Conservation (phyloP, 2,888 invertebrate species). For the Tachina lurida region DNA sequence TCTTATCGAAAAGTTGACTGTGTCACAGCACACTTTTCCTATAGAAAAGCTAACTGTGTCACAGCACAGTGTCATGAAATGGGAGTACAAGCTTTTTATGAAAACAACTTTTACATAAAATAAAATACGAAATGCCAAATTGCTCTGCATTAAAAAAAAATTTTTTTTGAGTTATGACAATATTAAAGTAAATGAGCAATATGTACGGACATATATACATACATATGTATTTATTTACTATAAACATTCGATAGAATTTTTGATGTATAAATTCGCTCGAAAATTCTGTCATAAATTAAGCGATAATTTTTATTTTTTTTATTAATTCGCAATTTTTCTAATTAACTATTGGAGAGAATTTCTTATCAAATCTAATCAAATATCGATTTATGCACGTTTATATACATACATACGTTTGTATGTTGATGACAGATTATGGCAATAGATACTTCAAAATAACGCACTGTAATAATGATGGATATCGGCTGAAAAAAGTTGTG, state of each 20-base stretch:
- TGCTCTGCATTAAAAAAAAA: no score
- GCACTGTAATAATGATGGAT: slow-evolving; percentile 26
- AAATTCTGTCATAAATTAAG: slow-evolving; percentile 18
- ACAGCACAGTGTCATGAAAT: no score
- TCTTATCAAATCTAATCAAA: slow-evolving; percentile 10
- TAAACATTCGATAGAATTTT: neutral
- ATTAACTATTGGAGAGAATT: neutral
- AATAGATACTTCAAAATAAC: slow-evolving; percentile 32
- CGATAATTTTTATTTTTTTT: slow-evolving; percentile 21
- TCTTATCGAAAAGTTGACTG: no score
- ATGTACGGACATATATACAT: neutral
- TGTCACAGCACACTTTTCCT: no score
- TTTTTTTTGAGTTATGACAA: no score
- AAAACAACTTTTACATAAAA: no score
- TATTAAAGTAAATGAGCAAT: no score
- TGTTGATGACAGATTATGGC: neutral
- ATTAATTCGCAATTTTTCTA: neutral
- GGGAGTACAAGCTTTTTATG: no score
- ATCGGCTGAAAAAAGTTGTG: neutral
- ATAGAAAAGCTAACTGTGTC: no score
- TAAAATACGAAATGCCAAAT: no score
- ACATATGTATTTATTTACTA: neutral
- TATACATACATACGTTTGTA: neutral
- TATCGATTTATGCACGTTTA: neutral
- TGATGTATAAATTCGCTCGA: neutral